A percentile compares a stretch with the other conserved stretches of the same genome.
These are phyloP conservation scores for Cebidichthys violaceus DNA, from an alignment of 2,113 vertebrate genomes.

Conservation along the genomic window DNA sequence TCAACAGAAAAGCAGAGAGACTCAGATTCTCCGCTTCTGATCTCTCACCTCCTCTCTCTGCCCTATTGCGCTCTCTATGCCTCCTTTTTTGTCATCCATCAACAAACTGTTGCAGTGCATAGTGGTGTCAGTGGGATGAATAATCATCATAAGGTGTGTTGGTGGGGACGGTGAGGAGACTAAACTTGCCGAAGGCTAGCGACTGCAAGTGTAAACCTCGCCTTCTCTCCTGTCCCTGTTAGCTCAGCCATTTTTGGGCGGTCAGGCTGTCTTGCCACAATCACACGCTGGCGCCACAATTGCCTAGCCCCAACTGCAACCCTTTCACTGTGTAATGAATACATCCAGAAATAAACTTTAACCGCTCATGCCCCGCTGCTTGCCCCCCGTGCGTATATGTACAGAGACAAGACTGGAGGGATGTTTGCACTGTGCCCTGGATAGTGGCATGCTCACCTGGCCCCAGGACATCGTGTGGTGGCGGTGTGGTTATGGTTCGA, in stretches of 20 bases:
- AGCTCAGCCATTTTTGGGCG: slow-evolving; percentile 94
- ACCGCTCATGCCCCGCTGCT: slow-evolving; percentile 80
- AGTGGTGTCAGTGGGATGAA: slow-evolving; percentile 71
- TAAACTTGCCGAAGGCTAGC: slow-evolving; percentile 61
- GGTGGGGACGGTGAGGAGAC: slow-evolving; percentile 54
- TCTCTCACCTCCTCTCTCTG: slow-evolving; percentile 62
- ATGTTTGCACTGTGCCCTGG: slow-evolving; percentile 77
- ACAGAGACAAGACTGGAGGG: slow-evolving; percentile 84
- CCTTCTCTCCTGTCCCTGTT: slow-evolving; percentile 84
- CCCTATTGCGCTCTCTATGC: slow-evolving; percentile 59
- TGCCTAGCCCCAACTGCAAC: slow-evolving; percentile 86
- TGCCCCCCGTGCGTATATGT: slow-evolving; percentile 73
- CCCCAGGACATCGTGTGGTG: slow-evolving; percentile 66
- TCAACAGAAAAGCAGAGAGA: slow-evolving; percentile 64
- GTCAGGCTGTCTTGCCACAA: slow-evolving; percentile 97
- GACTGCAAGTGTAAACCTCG: slow-evolving; percentile 82
- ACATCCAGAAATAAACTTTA: slow-evolving; percentile 91
- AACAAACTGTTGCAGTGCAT: slow-evolving; percentile 52
- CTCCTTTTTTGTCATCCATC: slow-evolving; percentile 47
- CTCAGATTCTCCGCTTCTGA: slow-evolving; percentile 56
- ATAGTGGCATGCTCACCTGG: slow-evolving; percentile 79
- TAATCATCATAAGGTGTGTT: slow-evolving; percentile 85
- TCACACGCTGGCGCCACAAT: slow-evolving; percentile 92
- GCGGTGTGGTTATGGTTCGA: slow-evolving; percentile 74
- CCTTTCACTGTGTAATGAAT: slow-evolving; percentile 93